A percentile compares a stretch with the other conserved stretches of the same genome.
These are phyloP conservation scores for Noctua comes DNA, from an alignment of 2,888 invertebrate genomes.

Conservation along the genomic window DNA sequence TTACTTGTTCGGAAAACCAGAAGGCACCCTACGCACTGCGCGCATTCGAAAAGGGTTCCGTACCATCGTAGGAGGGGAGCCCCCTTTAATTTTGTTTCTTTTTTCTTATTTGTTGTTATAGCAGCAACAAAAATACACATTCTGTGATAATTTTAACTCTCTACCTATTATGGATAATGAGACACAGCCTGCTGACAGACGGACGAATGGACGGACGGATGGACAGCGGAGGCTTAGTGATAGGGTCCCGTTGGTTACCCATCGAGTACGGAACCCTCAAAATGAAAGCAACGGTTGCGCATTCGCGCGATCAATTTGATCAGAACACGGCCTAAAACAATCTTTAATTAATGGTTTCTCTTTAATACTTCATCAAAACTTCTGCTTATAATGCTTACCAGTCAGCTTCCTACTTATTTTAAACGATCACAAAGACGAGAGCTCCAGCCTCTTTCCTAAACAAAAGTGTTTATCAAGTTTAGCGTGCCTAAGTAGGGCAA, in stretches of 20 bases:
- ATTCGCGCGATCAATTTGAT: neutral
- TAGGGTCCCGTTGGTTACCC: no score
- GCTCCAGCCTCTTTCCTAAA: constrained; percentile 12
- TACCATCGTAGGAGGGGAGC: no score
- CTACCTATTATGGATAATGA: no score
- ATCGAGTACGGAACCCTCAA: neutral
- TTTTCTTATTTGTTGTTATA: no score
- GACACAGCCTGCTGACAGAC: no score
- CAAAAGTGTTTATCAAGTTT: constrained; percentile 14
- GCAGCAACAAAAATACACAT: no score
- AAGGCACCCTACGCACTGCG: neutral
- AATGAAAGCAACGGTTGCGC: neutral
- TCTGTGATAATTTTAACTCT: no score
- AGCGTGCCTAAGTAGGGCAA: constrained; percentile 27
- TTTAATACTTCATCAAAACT: neutral
- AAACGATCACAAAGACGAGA: neutral
- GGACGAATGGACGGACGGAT: no score
- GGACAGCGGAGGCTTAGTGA: no score
- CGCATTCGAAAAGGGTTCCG: neutral
- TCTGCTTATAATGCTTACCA: neutral
- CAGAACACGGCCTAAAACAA: neutral
- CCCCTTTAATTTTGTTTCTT: no score
- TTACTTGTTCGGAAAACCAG: neutral
- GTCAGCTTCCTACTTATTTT: neutral
- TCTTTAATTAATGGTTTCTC: no score